Conservation (phyloP, 2,888 invertebrate genomes). For the Himalopsyche japonica region DNA sequence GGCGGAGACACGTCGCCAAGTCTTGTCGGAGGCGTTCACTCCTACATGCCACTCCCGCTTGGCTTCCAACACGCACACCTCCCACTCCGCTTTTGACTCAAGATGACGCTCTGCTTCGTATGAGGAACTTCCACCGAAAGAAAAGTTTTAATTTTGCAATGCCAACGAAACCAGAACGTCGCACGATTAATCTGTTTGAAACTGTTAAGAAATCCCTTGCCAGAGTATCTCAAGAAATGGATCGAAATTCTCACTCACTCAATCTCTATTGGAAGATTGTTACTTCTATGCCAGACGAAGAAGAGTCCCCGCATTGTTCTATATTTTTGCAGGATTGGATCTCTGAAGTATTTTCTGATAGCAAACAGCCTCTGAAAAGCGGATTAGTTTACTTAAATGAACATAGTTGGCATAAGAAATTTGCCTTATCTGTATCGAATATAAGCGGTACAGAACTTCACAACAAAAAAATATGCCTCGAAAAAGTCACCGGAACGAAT, state of each 20-base stretch:
- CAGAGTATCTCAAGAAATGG: slow-evolving; percentile 57
- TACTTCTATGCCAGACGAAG: slow-evolving; percentile 60
- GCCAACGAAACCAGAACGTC: slow-evolving; percentile 47
- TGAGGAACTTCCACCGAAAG: slow-evolving; percentile 36
- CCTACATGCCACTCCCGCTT: slow-evolving; percentile 55
- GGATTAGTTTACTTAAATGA: slow-evolving; percentile 52
- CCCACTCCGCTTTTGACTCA: slow-evolving; percentile 9
- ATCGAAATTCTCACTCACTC: slow-evolving; percentile 50
- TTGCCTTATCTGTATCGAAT: slow-evolving; percentile 53
- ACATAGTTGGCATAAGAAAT: slow-evolving; percentile 58
- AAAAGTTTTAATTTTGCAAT: slow-evolving; percentile 22
- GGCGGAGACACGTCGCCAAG: slow-evolving; percentile 50
- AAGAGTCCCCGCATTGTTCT: slow-evolving; percentile 52
- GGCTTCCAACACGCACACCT: slow-evolving; percentile 46
- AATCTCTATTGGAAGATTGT: slow-evolving; percentile 65
- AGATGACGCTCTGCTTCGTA: slow-evolving; percentile 19
- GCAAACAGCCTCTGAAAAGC: slow-evolving; percentile 48
- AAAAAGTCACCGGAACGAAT: slow-evolving; percentile 55
- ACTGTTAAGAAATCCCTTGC: slow-evolving; percentile 53
- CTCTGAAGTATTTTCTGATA: slow-evolving; percentile 52
- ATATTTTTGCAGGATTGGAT: slow-evolving; percentile 57
- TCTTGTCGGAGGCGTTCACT: slow-evolving; percentile 51
- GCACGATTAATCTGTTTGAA: slow-evolving; percentile 54
- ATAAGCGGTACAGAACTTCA: neutral
- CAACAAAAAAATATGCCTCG: slow-evolving; percentile 44